Base-by-base conservation (phyloP, 2,797 vertebrate genomes). In the Atherinosoma microstoma region DNA sequence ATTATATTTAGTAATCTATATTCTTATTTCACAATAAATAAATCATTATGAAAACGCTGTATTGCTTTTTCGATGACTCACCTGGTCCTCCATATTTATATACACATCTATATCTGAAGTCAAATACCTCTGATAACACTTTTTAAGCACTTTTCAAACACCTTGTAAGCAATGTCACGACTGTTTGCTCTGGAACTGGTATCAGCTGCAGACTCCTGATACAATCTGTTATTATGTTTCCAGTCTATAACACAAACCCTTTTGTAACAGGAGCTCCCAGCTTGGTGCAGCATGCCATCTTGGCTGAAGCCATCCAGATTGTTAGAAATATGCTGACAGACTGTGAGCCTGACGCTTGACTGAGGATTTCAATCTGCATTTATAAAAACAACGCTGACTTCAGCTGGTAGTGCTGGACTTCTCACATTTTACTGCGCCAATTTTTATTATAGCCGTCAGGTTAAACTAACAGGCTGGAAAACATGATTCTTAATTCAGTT, bases 271-370 rank as follows among this genome's bases (percentile, higher is more conserved):
- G 22, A 71, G 38, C 57, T 74, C 45, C 47, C 73, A 13, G 59
- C 15, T 38, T 20, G 62, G 38, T 73, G n/a, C 42, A 22, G 22
- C 62, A 16, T 42, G 58, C 42, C 32, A 11, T 65, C 40, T 59
- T 64, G 73, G 68, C 78, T 27, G 20, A 40, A 40, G 34, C 73
- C 0, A 40, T 64, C 64, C 84, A 85, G 72, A 80, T 67, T 79
- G 80, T 59, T 36, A 22, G 62, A 80, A 81, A 81, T 81, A 81
- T 78, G 73, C 64, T 73, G n/a, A n/a, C 51, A 80, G 24, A 54
- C 57, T 58, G 67, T 0, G 24, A 60, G 73, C 61, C 80, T 57
- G 78, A 81, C 30, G 27, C 64, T 32, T 22, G 54, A 63, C 8
- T 78, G 42, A 49, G 34, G 63, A 42, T 79, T 70, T 71, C 58